Conservation (phyloP, 53 echinoderm and acorn worm species). For the Antedon mediterranea region DNA sequence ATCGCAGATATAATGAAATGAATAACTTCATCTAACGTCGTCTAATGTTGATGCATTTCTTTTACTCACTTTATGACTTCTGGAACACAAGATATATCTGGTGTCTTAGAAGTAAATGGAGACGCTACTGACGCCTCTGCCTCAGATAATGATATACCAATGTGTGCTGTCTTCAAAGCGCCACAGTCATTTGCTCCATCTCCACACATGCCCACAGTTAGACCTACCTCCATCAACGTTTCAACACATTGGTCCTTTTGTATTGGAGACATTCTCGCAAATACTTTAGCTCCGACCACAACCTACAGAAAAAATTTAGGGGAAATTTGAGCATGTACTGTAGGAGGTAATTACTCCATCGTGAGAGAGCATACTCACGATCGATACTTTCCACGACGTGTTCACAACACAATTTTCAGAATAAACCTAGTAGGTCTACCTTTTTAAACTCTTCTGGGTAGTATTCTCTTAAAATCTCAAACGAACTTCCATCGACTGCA, state of each 20-base stretch:
- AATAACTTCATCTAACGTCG: too few species aligned
- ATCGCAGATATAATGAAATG: too few species aligned
- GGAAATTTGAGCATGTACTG: too few species aligned
- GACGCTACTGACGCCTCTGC: slow-evolving; percentile 59
- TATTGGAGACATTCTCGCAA: slow-evolving; percentile 58
- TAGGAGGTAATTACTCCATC: too few species aligned
- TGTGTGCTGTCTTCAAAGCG: slow-evolving; percentile 57
- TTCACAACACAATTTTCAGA: too few species aligned
- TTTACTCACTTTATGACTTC: slow-evolving; percentile 47
- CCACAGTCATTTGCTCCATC: slow-evolving; percentile 62
- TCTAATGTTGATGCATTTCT: too few species aligned
- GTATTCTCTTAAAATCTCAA: slow-evolving; percentile 47
- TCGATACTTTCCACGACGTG: too few species aligned
- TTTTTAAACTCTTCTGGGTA: slow-evolving; percentile 60
- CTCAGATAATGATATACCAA: slow-evolving; percentile 37
- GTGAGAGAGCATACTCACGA: too few species aligned
- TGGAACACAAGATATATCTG: slow-evolving; percentile 56
- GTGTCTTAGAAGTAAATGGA: slow-evolving; percentile 61
- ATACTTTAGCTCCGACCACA: slow-evolving; percentile 7
- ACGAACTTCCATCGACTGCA: slow-evolving; percentile 75
- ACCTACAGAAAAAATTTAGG: background rate
- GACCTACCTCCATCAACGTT: slow-evolving; percentile 31
- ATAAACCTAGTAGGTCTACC: slow-evolving; percentile 20
- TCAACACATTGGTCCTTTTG: slow-evolving; percentile 56
- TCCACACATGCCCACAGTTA: slow-evolving; percentile 50